Base-by-base conservation (phyloP, 2,888 invertebrate genomes). In the Sphaeridia pumilis region DNA sequence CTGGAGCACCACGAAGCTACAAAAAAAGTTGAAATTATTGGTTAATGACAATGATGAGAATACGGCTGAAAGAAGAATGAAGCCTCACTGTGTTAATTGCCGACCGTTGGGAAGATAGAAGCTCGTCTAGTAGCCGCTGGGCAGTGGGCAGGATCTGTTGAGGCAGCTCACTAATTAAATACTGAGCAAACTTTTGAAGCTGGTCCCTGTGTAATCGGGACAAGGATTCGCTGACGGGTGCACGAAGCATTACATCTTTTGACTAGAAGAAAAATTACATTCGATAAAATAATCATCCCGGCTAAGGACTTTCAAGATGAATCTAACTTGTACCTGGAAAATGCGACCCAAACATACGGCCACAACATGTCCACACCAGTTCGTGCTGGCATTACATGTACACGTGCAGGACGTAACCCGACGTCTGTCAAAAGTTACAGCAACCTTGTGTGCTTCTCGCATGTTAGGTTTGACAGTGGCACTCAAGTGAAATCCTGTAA, bases 291-390 rank as follows among this genome's bases (percentile, higher is more conserved):
- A n/a, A n/a, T n/a, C n/a, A n/a, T n/a, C n/a, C n/a, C n/a, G n/a
- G n/a, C n/a, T n/a, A n/a, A n/a, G n/a, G n/a, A n/a, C n/a, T n/a
- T n/a, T n/a, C n/a, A n/a, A n/a, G n/a, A n/a, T n/a, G n/a, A n/a
- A n/a, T n/a, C n/a, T n/a, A n/a, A n/a, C n/a, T n/a, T 80, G 74
- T 74, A 94, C 93, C 78, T 87, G 83, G 75, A 94, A 88, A 73
- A 99, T 95, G 70, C 97, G 81, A 72, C 88, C 88, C 51, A 99
- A 81, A 72, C 95, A 97, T 49, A 97, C 90, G 51, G 97, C 94
- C 43, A 98, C 97, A 60, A 98, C 88, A 73, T 98, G 98, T 27
- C 92, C 87, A 75, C 98, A 98, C 97, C 97, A 99, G 67, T 92
- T 90, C 31, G 94, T 92, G 26, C 82, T 80, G 46, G 89, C 87